phyloP scores from a whole-genome alignment of 2,888 invertebrate species.

The Mallateleia sp. region DNA sequence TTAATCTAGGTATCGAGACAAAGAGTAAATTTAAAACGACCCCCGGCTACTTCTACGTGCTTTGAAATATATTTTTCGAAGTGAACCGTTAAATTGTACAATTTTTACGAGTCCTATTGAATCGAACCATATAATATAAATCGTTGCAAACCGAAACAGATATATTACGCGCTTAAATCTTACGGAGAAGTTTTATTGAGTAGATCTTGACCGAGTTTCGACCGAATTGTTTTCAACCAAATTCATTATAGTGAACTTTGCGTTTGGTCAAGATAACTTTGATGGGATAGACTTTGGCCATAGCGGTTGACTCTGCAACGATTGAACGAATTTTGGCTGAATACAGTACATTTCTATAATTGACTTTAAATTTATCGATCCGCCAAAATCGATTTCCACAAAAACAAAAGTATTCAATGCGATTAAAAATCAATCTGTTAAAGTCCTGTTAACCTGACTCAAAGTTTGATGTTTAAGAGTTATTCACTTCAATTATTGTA shows the following conservation, averaged over 20 bases:
- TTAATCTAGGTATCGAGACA: conserved; percentile 24
- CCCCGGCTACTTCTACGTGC: conserved; percentile 15
- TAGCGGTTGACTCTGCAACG: conserved; percentile 23
- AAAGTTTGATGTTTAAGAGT: too few species aligned
- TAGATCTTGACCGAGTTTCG: conserved; percentile 53
- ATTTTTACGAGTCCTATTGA: conserved; percentile 45
- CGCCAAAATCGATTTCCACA: background rate
- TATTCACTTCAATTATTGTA: too few species aligned
- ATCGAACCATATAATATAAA: conserved; percentile 53
- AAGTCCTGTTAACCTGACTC: too few species aligned
- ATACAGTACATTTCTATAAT: conserved; percentile 1
- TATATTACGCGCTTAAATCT: conserved; percentile 59
- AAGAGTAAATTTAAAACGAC: conserved; percentile 41
- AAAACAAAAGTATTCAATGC: too few species aligned
- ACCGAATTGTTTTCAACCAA: conserved; percentile 42
- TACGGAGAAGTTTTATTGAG: conserved; percentile 59
- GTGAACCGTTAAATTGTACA: conserved; percentile 64
- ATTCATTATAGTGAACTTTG: conserved; percentile 54
- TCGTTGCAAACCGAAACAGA: conserved; percentile 33
- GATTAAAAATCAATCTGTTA: too few species aligned
- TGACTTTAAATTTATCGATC: background rate
- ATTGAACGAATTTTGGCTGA: conserved; percentile 26
- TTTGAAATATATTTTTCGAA: conserved; percentile 62
- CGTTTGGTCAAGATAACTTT: conserved; percentile 51
- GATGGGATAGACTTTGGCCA: conserved; percentile 37